Conservation (phyloP, 2,113 vertebrate genomes). For the Hypomesus transpacificus region DNA sequence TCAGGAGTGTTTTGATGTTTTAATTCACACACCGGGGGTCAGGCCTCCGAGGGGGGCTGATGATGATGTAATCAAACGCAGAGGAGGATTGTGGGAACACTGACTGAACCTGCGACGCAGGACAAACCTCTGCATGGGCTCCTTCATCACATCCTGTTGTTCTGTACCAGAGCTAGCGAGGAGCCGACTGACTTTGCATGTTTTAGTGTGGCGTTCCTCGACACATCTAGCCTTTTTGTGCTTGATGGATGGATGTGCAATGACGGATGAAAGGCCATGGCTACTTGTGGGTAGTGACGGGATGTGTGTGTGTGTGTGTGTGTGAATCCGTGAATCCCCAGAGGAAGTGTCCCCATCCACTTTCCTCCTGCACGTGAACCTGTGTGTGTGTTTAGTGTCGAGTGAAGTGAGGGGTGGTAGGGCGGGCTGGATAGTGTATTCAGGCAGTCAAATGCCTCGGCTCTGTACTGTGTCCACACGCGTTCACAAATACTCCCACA, state of each 20-base stretch:
- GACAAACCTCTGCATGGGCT: too few relatives aligned
- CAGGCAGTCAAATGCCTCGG: background rate
- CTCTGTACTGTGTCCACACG: background rate
- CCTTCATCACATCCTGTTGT: too few relatives aligned
- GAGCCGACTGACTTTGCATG: too few relatives aligned
- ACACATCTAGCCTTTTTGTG: too few relatives aligned
- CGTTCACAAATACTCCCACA: too few relatives aligned
- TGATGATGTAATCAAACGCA: constrained; percentile 47
- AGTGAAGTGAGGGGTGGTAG: background rate
- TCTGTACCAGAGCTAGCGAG: too few relatives aligned
- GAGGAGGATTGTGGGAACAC: too few relatives aligned
- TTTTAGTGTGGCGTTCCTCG: too few relatives aligned
- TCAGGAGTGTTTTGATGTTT: constrained; percentile 41
- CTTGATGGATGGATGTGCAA: too few relatives aligned
- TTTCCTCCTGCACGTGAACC: background rate
- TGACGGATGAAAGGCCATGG: too few relatives aligned
- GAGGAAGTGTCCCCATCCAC: background rate
- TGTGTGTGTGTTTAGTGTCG: background rate
- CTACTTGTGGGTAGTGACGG: too few relatives aligned
- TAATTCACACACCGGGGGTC: constrained; percentile 37
- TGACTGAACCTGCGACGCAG: too few relatives aligned
- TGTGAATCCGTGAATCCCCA: background rate
- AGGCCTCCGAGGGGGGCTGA: constrained; percentile 30
- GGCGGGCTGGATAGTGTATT: background rate
- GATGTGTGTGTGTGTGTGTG: constrained; percentile 2